These are phyloP conservation scores for Cyrtodaria siliqua DNA, from an alignment of 2,888 invertebrate species.

Conservation along the genomic window DNA sequence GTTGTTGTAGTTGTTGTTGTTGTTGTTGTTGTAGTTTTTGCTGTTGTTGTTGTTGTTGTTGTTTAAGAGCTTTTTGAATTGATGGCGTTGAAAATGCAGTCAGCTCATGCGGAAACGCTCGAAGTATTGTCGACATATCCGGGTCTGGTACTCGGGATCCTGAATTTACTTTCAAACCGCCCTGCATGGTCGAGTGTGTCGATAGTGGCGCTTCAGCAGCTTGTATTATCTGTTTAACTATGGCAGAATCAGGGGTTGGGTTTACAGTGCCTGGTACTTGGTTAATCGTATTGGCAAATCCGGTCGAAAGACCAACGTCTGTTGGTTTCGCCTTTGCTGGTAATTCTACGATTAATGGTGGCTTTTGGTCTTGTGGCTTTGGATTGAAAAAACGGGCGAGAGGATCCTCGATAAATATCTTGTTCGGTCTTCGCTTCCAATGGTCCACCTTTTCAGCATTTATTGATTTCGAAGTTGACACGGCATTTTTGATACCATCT, in stretches of 20 bases:
- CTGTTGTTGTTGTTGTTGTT: no score
- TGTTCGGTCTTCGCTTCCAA: constrained; percentile 3
- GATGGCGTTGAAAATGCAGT: constrained; percentile 23
- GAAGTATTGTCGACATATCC: constrained; percentile 28
- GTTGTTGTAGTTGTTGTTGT: no score
- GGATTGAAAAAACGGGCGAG: constrained; percentile 4
- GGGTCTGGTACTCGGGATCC: constrained; percentile 21
- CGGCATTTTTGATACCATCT: constrained; percentile 17
- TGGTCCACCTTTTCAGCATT: no score
- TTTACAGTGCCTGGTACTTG: background rate
- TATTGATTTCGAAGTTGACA: background rate
- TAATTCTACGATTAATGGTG: background rate
- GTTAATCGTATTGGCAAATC: background rate
- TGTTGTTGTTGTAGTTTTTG: no score
- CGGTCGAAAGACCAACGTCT: background rate
- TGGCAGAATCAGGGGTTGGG: no score
- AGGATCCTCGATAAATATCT: constrained; percentile 27
- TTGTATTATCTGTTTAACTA: no score
- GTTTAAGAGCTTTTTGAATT: constrained; percentile 36
- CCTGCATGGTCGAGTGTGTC: no score
- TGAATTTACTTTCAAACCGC: background rate
- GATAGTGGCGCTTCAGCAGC: no score
- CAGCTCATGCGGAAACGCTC: constrained; percentile 44
- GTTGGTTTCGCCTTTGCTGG: background rate
- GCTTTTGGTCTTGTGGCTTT: background rate